Evolutionary conservation across 2,888 invertebrate genomes (phyloP), one percentile per base, ranked within the genome.

Genomic region (Drosophila nigricruria): DNA sequence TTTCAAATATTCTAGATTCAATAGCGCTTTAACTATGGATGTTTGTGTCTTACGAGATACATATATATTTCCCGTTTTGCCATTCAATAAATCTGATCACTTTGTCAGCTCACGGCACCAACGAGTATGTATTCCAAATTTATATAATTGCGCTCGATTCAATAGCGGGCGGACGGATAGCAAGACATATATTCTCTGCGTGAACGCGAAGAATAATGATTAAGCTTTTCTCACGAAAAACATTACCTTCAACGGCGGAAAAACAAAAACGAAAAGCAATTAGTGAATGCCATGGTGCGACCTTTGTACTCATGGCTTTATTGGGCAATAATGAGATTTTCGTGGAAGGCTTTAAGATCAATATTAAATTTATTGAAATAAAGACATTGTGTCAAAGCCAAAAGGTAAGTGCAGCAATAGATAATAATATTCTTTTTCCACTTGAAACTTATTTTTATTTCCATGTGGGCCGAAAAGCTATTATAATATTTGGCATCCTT

Each of bases 401-500:
- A 53, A 25, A 50, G 49, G 16, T 16, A 10, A 16, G n/a, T 10
- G 8, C 9, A 14, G 20, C 20, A 20, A 14, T 34, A 34, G n/a
- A 53, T 50, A 25, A n/a, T 20, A n/a, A 8, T 4, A 27, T 5
- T 18, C n/a, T 25, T 30, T 16, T 34, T 27, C 10, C 32, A 47
- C 23, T 65, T 30, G 10, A 3, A 42, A 53, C 30, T 32, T 36
- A 38, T 40, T 66, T 52, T 40, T 42, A 53, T 53, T 42, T 54
- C 32, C 20, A 45, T 38, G 47, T 65, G 49, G 56, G 16, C 52
- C 49, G 18, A 30, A 64, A 79, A 79, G 69, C 50, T 38, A 77
- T 80, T 68, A 72, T 50, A 60, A 86, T 81, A 71, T 69, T 78
- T 77, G 40, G 56, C 40, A 49, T 67, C 64, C 75, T 50, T 70